Evolutionary conservation across 2,888 invertebrate species (phyloP), one percentile per base, ranked within the genome.

Genomic region (Meandrusa payeni): DNA sequence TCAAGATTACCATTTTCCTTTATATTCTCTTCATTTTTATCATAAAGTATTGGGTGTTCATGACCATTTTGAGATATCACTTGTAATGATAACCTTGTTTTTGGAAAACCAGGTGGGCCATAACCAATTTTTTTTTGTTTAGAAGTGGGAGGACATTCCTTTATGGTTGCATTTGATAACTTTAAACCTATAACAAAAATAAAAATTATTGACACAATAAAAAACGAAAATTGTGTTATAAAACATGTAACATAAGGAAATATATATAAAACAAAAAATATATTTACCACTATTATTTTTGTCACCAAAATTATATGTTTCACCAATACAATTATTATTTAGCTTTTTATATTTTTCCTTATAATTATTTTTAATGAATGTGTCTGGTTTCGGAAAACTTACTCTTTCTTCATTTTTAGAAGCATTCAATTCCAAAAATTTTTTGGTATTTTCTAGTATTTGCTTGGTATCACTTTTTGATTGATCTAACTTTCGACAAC

Each of bases 61-160:
- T 15, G 5, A 32, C 15, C 11, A 41, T 12, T 38, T 13, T 33
- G 13, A 4, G 29, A 7, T 7, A 44, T 19, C 13, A 20, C 10
- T 27, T 44, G 22, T 11, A 28, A 7, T 31, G 29, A 17, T 33
- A 41, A 31, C 12, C 32, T 22, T 23, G 13, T 10, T 1, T 19
- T 34, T 23, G 33, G 20, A 22, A 50, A 12, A 2, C 61, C 72
- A 0, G 71, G 65, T 6, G 76, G 76, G 1, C 74, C 73, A 19
- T 53, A 67, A 0, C 56, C 61, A 0, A 69, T 12, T 0, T 43
- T 36, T 4, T 40, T 51, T 29, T 60, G 46, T 1, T 40, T 56
- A 2, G 2, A 11, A 6, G 4, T n/a, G 5, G 12, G 3, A 2
- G 2, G 11, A 43, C 26, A 9, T 26, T 9, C 1, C 5, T 23